Conservation (phyloP, 1,140 invertebrate genomes). For the Planococcus citri region DNA sequence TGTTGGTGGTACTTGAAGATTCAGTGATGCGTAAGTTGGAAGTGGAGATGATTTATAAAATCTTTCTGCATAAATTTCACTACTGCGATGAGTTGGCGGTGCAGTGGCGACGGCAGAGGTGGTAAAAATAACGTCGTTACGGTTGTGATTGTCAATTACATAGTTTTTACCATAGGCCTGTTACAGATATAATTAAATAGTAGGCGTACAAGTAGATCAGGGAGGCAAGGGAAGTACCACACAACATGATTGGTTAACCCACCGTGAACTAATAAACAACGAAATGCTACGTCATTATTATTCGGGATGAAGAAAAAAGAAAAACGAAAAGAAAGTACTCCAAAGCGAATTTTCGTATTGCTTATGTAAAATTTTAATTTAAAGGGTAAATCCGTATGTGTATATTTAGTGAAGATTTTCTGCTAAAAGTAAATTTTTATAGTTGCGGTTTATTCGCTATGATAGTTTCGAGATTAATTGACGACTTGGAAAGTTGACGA, state of each 20-base stretch:
- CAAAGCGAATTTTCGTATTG: not conserved
- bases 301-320: not conserved
- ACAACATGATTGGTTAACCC: not conserved
- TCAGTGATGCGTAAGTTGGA: too few species aligned
- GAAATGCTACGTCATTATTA: not conserved
- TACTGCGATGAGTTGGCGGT: not conserved
- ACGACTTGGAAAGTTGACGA: not conserved
- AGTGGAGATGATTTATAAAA: too few species aligned
- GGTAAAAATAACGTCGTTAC: not conserved
- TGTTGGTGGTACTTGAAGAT: too few species aligned
- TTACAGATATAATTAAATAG: not conserved
- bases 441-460: not conserved
- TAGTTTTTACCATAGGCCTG: not conserved
- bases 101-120: not conserved
- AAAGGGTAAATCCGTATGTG: too few species aligned
- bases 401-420: too few species aligned
- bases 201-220: not conserved
- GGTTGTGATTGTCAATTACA: not conserved
- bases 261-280: not conserved
- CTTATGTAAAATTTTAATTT: too few species aligned
- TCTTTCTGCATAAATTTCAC: too few species aligned
- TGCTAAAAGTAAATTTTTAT: not conserved
- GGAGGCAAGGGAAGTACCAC: not conserved
- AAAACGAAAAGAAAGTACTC: not conserved
- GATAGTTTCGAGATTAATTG: not conserved